These are phyloP conservation scores for Oligia fasciuncula DNA, from an alignment of 2,888 invertebrate species.

Conservation along the genomic window DNA sequence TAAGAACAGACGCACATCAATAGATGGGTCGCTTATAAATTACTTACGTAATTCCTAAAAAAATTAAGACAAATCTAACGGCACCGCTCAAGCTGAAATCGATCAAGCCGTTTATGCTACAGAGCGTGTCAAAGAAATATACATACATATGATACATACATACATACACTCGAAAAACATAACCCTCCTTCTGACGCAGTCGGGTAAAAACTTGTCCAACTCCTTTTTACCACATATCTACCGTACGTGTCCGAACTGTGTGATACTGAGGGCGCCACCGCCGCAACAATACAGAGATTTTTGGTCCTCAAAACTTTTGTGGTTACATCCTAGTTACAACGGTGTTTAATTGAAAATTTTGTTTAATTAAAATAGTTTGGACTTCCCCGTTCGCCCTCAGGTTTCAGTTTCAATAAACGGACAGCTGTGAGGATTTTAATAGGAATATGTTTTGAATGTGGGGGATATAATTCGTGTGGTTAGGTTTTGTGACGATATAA, in stretches of 20 bases:
- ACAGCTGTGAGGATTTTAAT: conserved; percentile 13
- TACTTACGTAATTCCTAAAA: not conserved
- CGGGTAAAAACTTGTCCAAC: conserved; percentile 7
- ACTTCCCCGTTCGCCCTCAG: not conserved
- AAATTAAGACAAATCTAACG: not conserved
- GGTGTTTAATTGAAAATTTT: conserved; percentile 57
- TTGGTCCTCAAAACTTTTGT: conserved; percentile 56
- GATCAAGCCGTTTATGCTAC: too few species aligned
- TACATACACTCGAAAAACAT: too few species aligned
- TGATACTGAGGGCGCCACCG: conserved; percentile 3
- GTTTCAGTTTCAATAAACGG: conserved; percentile 25
- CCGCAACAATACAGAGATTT: conserved; percentile 48
- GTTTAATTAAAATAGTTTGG: conserved; percentile 65
- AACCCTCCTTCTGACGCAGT: too few species aligned
- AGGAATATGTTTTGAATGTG: conserved; percentile 14
- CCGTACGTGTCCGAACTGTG: not conserved
- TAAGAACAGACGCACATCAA: not conserved
- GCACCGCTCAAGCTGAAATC: too few species aligned
- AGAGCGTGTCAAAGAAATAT: too few species aligned
- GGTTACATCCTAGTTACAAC: conserved; percentile 20
- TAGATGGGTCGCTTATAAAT: not conserved
- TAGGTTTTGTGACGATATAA: conserved; percentile 2
- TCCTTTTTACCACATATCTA: conserved; percentile 27
- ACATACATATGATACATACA: too few species aligned
- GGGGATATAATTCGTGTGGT: not conserved